A percentile compares a stretch with the other conserved stretches of the same genome.
Conservation (phyloP, 2,113 vertebrate species). For the Chlorocebus sabaeus region DNA sequence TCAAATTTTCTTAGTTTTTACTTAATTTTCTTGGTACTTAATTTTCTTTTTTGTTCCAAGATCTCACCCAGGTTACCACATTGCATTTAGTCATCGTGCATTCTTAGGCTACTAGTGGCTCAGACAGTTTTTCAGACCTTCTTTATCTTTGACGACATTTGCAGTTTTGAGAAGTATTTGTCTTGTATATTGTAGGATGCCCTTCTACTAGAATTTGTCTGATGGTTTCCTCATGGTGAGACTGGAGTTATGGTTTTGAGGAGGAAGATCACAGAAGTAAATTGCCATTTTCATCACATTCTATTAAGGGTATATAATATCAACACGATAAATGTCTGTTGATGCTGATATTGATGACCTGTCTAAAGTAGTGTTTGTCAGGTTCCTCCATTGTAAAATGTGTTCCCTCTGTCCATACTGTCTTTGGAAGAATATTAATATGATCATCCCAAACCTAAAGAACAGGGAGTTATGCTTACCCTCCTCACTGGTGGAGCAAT, state of each 20-base stretch:
- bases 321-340: neutral
- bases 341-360: neutral
- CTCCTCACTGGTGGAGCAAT: neutral
- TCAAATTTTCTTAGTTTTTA: neutral
- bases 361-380: neutral
- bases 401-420: neutral
- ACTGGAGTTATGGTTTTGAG: neutral
- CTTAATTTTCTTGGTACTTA: neutral
- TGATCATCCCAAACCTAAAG: neutral
- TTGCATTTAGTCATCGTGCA: neutral
- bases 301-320: neutral
- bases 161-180: neutral
- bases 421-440: neutral
- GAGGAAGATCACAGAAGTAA: neutral
- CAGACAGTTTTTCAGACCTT: neutral
- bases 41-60: neutral
- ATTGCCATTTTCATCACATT: neutral
- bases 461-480: neutral
- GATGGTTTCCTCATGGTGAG: neutral
- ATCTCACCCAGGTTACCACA: neutral
- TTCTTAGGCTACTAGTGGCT: neutral
- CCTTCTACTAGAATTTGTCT: neutral
- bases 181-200: neutral
- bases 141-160: neutral
- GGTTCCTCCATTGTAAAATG: neutral